These are phyloP conservation scores for Tricholaema leucomelas DNA, from an alignment of 2,113 vertebrate species.

Conservation along the genomic window DNA sequence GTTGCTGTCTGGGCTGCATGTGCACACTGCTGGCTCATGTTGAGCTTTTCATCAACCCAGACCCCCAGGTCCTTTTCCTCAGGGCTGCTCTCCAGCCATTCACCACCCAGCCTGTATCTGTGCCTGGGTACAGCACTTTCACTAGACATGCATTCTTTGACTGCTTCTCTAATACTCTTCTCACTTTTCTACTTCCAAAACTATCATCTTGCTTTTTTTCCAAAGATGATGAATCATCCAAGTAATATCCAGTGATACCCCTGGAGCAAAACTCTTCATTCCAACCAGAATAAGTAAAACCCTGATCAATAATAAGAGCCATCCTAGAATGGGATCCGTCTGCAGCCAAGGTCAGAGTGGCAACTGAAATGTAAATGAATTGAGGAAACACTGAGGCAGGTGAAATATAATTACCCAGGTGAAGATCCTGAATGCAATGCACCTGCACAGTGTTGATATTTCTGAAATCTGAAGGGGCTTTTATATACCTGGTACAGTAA, in stretches of 20 bases:
- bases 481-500: background rate
- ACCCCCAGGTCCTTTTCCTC: no score
- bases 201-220: background rate
- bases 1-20: no score
- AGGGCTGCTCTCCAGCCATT: no score
- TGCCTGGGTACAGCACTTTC: background rate
- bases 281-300: background rate
- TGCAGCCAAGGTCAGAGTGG: background rate
- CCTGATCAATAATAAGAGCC: accelerated
- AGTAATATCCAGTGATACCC: background rate
- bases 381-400: background rate
- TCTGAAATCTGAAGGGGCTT: background rate
- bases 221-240: background rate
- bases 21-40: no score
- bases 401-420: background rate
- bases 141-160: background rate
- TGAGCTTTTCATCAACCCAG: no score
- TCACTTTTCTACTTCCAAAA: background rate
- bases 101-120: no score
- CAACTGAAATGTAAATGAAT: background rate
- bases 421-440: background rate
- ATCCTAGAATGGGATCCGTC: background rate
- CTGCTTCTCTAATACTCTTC: background rate
- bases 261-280: background rate
- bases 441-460: background rate